Percentiles rank a stretch among this genome's conserved stretches.
Evolutionary conservation across 2,797 vertebrate genomes (phyloP).

Genomic region (Notolepis coatsorum): DNA sequence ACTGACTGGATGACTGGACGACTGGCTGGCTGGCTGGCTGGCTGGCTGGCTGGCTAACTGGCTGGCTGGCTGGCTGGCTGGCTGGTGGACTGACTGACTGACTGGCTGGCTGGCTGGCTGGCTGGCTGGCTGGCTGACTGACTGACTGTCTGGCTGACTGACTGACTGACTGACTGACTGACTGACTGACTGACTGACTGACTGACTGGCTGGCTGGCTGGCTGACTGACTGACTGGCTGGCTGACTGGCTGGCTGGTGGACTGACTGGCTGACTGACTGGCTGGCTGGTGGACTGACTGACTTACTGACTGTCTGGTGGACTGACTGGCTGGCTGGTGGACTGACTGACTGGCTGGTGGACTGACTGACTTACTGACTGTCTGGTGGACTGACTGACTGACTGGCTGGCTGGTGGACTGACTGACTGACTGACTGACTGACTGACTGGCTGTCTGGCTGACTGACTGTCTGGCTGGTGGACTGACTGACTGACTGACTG

Average conservation of each 20-base stretch:
- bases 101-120: too few species aligned
- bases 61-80: constrained; percentile 20
- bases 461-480: constrained; percentile 19
- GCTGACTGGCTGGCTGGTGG: constrained; percentile 19
- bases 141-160: constrained; percentile 36
- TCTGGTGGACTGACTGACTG: constrained; percentile 26
- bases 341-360: constrained; percentile 19
- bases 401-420: constrained; percentile 37
- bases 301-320: too few species aligned
- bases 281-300: too few species aligned
- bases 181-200: constrained; percentile 26
- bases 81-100: constrained; percentile 19
- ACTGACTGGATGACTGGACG: background rate
- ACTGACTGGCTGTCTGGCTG: constrained; percentile 19
- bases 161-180: too few species aligned
- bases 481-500: too few species aligned
- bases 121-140: constrained; percentile 26
- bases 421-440: too few species aligned
- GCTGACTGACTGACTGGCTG: too few species aligned
- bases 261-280: constrained; percentile 37
- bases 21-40: too few species aligned
- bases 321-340: constrained; percentile 19
- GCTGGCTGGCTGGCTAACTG: too few species aligned
- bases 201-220: constrained; percentile 37
- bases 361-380: too few species aligned